A percentile compares a stretch with the other conserved stretches of the same genome.
These are phyloP conservation scores for Echinarachnius parma DNA, from an alignment of 53 echinoderm and acorn worm genomes.

Conservation along the genomic window DNA sequence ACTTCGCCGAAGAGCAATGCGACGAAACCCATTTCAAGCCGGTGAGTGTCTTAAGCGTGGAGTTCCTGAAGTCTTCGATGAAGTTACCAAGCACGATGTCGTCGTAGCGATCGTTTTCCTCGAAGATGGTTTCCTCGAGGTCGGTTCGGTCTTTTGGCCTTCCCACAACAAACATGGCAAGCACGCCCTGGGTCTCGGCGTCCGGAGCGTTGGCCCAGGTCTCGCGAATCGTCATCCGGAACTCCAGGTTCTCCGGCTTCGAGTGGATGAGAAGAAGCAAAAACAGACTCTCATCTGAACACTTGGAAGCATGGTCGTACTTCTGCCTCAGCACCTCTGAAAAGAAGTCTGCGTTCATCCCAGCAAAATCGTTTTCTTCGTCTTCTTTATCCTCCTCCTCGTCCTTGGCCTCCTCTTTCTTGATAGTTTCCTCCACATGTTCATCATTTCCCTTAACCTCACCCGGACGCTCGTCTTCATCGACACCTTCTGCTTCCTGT, in stretches of 20 bases:
- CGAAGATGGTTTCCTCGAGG: constrained; percentile 51
- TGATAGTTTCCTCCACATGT: neutral
- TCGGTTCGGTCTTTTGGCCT: constrained; percentile 25
- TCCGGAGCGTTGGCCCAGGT: constrained; percentile 84
- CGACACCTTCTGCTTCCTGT: neutral
- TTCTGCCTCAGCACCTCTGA: constrained; percentile 34
- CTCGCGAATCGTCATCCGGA: constrained; percentile 74
- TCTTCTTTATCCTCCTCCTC: constrained; percentile 38
- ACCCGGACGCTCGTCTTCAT: neutral
- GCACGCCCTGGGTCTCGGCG: constrained; percentile 59
- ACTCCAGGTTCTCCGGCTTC: constrained; percentile 49
- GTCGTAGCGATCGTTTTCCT: constrained; percentile 74
- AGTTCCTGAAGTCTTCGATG: constrained; percentile 54
- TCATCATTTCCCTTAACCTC: neutral
- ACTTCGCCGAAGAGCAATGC: constrained; percentile 57
- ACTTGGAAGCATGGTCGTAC: constrained; percentile 64
- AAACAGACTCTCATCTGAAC: constrained; percentile 55
- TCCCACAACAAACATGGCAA: constrained; percentile 81
- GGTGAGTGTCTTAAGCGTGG: constrained; percentile 60
- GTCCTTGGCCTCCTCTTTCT: constrained; percentile 11
- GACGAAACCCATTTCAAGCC: constrained; percentile 66
- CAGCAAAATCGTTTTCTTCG: constrained; percentile 31
- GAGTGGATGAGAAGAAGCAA: constrained; percentile 68
- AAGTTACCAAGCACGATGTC: constrained; percentile 80
- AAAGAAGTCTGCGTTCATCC: constrained; percentile 57